phyloP scores from a whole-genome alignment of 2,113 vertebrate species.

The Vireo altiloquus region DNA sequence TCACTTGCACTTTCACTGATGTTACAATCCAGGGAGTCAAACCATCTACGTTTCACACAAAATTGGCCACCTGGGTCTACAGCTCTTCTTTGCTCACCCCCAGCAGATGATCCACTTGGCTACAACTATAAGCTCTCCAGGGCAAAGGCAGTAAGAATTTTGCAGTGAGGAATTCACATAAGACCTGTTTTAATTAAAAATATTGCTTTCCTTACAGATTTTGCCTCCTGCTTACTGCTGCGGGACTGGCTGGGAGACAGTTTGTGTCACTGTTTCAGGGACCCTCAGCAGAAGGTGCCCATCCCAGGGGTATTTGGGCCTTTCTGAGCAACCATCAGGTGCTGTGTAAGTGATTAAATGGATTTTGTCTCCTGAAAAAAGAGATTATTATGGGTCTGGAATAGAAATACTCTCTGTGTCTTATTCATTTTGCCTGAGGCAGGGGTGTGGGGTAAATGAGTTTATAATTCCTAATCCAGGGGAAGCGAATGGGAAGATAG shows the following conservation, averaged over 20 bases:
- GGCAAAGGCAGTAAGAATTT: background rate
- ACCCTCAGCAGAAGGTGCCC: background rate
- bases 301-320: background rate
- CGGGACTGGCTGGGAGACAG: background rate
- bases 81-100: background rate
- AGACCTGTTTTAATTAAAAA: background rate
- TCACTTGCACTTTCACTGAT: constrained; percentile 23
- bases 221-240: background rate
- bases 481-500: background rate
- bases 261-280: background rate
- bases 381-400: background rate
- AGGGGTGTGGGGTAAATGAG: accelerated
- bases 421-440: background rate
- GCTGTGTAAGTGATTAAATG: background rate
- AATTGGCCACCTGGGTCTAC: background rate
- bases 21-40: background rate
- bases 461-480: background rate
- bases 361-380: background rate
- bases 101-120: background rate
- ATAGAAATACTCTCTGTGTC: background rate
- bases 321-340: background rate
- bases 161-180: background rate
- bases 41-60: background rate
- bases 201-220: background rate
- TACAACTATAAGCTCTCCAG: background rate